Evolutionary conservation across 2,113 vertebrate species (phyloP), one percentile per base, ranked within the genome.

Genomic region (Clarias gariepinus): DNA sequence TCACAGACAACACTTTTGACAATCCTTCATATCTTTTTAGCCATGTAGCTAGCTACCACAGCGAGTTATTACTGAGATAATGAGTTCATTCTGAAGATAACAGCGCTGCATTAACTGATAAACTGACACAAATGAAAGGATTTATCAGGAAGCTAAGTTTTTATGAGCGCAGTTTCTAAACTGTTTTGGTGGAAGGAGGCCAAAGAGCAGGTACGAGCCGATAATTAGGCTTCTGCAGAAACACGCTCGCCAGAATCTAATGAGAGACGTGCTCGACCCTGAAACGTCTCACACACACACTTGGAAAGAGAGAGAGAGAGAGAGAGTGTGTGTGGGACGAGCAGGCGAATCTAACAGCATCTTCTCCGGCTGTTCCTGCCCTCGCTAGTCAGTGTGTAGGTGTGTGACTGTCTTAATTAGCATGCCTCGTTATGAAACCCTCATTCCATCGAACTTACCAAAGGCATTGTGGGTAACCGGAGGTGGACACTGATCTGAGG

Each of bases 331-430:
- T 60, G 78, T 60, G 15, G 19, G 78, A 36, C 21, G 41, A 25
- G 30, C 52, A 36, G 28, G 82, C 66, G 15, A 57, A 55, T 30
- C 64, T 69, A 21, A 69, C 57, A 23, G 69, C 33, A 63, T 41
- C n/a, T 76, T 85, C 63, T 12, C 21, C 2, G 23, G 30, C 61
- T 79, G n/a, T 69, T 64, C 25, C n/a, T 81, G 23, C 53, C 55
- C 57, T 57, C 30, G 15, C 53, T 61, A 74, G 69, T 58, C n/a
- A 19, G 66, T 23, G 76, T 58, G 85, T 81, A 85, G 84, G 84
- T 78, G 84, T 85, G 60, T 28, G 73, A 78, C 19, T 19, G 73
- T 78, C 84, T 80, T 86, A 86, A 80, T 86, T 86, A 86, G 23
- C 76, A 58, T 55, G 30, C 63, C 28, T 68, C 85, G 8, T 41